Base-by-base conservation (phyloP, 2,113 vertebrate genomes). In the Odontesthes bonariensis region DNA sequence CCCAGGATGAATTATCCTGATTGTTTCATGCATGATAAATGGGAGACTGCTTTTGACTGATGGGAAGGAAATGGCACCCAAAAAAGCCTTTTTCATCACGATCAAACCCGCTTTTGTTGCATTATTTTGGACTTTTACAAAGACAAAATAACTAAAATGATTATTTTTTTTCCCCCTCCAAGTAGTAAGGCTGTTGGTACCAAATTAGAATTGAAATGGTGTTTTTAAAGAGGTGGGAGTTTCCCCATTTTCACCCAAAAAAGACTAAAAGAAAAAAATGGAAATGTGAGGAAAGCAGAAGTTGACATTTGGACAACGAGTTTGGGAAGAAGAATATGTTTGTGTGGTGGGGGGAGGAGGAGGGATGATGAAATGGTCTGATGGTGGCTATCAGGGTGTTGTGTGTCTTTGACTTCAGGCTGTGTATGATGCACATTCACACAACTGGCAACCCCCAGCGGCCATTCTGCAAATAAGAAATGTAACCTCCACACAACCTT, bases 1-100 rank as follows among this genome's bases (percentile, higher is more conserved):
- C 53, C 3, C 56, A 35, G 23, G 61, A 44, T 64, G 75, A 82
- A 71, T 86, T 55, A 79, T 83, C 54, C 73, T 56, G 46, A 70
- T 83, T 89, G 81, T 83, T 88, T 90, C 82, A 77, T 87, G 82
- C 57, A 53, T 79, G 73, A 67, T 80, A 71, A 83, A 40, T 68
- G 59, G 1, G 51, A 76, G 69, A 68, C 76, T 47, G 72, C 53
- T n/a, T 83, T 32, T 59, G 64, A 80, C 38, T 75, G 73, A 84
- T 73, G 52, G 35, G 60, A 70, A 73, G 38, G 64, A 20, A 74
- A 82, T 57, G n/a, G 42, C 33, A 13, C 73, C 70, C 35, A 53
- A 67, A 77, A 69, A 67, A 16, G 23, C 59, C 55, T 71, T 68
- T 62, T 31, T 49, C 6, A 53, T 20, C 56, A 8, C 46, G 65